Percentiles rank a stretch among this genome's conserved stretches.
Evolutionary conservation across 1,140 invertebrate genomes (phyloP).

Genomic region (Tetragnatha versicolor): DNA sequence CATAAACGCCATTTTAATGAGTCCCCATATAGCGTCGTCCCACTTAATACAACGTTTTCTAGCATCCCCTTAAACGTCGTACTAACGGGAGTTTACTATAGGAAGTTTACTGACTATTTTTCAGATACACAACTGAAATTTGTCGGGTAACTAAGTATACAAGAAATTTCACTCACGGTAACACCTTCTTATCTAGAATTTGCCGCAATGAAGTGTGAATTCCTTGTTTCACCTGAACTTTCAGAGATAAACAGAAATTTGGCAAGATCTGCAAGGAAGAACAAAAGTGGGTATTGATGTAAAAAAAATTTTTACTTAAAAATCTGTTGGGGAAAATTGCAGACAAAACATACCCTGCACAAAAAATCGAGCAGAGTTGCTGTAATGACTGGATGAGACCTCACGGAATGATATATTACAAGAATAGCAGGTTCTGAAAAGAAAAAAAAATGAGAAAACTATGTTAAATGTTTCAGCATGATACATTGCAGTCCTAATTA

Average conservation of each 20-base stretch:
- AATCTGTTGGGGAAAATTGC: background rate
- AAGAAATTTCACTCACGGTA: conserved; percentile 74
- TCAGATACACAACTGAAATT: too few species aligned
- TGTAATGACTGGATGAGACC: conserved; percentile 93
- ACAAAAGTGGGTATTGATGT: conserved; percentile 25
- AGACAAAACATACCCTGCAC: conserved; percentile 74
- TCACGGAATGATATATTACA: conserved; percentile 97
- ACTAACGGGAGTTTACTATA: too few species aligned
- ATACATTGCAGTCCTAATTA: too few species aligned
- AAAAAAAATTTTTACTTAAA: background rate
- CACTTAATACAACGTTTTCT: too few species aligned
- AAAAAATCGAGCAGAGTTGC: conserved; percentile 94
- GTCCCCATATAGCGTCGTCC: too few species aligned
- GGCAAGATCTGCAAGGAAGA: conserved; percentile 78
- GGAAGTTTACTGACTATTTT: too few species aligned
- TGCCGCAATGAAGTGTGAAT: conserved; percentile 90
- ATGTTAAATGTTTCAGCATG: too few species aligned
- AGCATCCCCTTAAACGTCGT: too few species aligned
- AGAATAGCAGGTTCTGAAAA: conserved; percentile 90
- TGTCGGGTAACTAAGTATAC: too few species aligned
- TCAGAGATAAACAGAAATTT: conserved; percentile 86
- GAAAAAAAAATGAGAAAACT: too few species aligned
- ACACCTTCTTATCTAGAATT: conserved; percentile 92
- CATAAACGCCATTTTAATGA: too few species aligned
- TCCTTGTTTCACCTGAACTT: conserved; percentile 85